Evolutionary conservation across 2,888 invertebrate species (phyloP).

Genomic region (Myopa testacea): DNA sequence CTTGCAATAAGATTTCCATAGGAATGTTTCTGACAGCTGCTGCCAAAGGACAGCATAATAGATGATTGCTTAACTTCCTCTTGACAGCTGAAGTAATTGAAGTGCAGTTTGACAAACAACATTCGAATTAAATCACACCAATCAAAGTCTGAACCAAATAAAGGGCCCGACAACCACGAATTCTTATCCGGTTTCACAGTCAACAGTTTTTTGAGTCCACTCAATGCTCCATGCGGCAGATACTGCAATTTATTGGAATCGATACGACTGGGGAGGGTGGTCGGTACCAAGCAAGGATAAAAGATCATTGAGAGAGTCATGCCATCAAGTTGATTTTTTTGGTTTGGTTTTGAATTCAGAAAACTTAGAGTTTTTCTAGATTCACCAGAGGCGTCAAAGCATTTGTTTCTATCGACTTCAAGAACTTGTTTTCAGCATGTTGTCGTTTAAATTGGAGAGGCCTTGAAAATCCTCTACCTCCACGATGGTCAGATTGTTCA

Average conservation of each 20-base stretch:
- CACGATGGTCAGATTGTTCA: slow-evolving; percentile 69
- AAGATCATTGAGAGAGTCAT: not conserved
- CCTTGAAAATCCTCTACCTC: slow-evolving; percentile 69
- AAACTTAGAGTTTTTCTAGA: slow-evolving; percentile 70
- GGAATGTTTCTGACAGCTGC: too few species aligned
- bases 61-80: slow-evolving; percentile 55
- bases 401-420: slow-evolving; percentile 68
- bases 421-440: slow-evolving; percentile 74
- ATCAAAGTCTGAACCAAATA: slow-evolving; percentile 73
- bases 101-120: too few species aligned
- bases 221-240: slow-evolving; percentile 73
- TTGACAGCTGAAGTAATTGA: slow-evolving; percentile 68
- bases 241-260: slow-evolving; percentile 75
- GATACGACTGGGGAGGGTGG: slow-evolving; percentile 68
- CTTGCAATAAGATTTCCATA: too few species aligned
- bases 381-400: slow-evolving; percentile 68
- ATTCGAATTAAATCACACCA: slow-evolving; percentile 59
- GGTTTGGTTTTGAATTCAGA: not conserved
- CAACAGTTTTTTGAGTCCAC: slow-evolving; percentile 71
- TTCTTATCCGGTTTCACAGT: slow-evolving; percentile 75
- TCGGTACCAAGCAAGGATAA: not conserved
- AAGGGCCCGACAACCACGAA: slow-evolving; percentile 75
- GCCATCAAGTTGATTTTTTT: not conserved
- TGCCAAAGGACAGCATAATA: too few species aligned
- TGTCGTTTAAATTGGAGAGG: slow-evolving; percentile 68